Base-by-base conservation (phyloP, 2,888 invertebrate genomes). In the Apotomis turbidana region DNA sequence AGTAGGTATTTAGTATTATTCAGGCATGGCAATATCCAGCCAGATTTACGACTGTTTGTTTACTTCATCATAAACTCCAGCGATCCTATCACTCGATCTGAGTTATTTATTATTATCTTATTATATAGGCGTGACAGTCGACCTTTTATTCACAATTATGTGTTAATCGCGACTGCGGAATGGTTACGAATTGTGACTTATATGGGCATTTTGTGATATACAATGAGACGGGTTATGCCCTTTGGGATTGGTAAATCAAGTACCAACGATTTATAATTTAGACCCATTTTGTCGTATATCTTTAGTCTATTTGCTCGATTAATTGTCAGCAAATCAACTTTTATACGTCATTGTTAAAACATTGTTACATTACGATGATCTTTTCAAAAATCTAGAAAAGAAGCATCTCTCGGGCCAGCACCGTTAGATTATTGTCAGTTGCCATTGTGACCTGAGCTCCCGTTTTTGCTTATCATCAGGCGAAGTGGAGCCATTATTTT, bases 111-210 rank as follows among this genome's bases (percentile, higher is more conserved):
- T 49, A 49, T 51, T 27, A 36, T 49, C 58, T 41, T 49, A 58
- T 46, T 58, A 58, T 58, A 58, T 49, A 12, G 58, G 9, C 58
- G 67, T 38, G 10, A 27, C 77, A 77, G 78, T 41, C 41, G 78
- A 80, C 79, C 79, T 80, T 79, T 64, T 64, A 64, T 79, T 82
- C 78, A 79, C 79, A 81, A 83, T 82, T 79, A 82, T 82, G 80
- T 83, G 81, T 77, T 80, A 81, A 84, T 84, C 76, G 75, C 59
- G 68, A 54, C 38, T 38, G 38, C 58, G 9, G 55, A 64, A 55
- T 55, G 13, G 55, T 55, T 55, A 9, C 15, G 44, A 12, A 27
- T 54, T 10, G 54, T 44, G 64, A 49, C 49, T 8, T 44, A 64
- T 64, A 64, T 64, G 64, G 64, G 44, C 64, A 64, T 64, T 55